Evolutionary conservation across 2,113 vertebrate species (phyloP), one percentile per base, ranked within the genome.

Genomic region (Artemisiospiza belli): DNA sequence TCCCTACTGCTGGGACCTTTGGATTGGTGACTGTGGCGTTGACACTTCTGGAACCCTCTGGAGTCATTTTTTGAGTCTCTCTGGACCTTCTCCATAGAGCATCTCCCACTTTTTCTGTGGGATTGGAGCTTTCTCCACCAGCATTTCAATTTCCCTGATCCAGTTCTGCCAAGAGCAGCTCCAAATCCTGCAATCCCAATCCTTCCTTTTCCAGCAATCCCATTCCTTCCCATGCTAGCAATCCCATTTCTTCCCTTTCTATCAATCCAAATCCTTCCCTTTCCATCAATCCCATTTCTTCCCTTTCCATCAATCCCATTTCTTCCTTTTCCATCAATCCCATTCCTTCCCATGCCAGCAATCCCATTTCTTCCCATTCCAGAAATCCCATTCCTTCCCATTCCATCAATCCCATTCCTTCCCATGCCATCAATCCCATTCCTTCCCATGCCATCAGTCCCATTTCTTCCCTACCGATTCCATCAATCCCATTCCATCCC

Each of bases 151-250:
- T 46, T 28, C 58, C 35, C 14, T 1, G 0, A 5, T 22, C 43
- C 8, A 10, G 18, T n/a, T 63, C 49, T 76, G 83, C 43, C 76
- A 43, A 6, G 63, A 21, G 58, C 11, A 4, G 58, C 80, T 55
- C 27, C 68, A 28, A 13, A 22, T 21, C 47, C 43, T 13, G 24
- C 31, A 35, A 58, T 49, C 46, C 44, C 11, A 47, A 1, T 46
- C 24, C 30, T 39, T 18, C 20, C 25, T 2, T 1, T 7, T 1
- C 7, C 47, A 13, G 6, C 47, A 47, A 47, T 23, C 46, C 30
- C 30, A 2, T 0, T n/a, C 0, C 47, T 24, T 49, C 12, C 47
- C 12, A 0, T 6, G 0, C 21, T n/a, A 31, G 0, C n/a, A 31
- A 25, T 49, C 74, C 16, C 5, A 30, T 0, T 46, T 7, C n/a